These are phyloP conservation scores for Apostichopus parvimensis DNA, from an alignment of 35 echinoderm and acorn worm species.

Conservation along the genomic window DNA sequence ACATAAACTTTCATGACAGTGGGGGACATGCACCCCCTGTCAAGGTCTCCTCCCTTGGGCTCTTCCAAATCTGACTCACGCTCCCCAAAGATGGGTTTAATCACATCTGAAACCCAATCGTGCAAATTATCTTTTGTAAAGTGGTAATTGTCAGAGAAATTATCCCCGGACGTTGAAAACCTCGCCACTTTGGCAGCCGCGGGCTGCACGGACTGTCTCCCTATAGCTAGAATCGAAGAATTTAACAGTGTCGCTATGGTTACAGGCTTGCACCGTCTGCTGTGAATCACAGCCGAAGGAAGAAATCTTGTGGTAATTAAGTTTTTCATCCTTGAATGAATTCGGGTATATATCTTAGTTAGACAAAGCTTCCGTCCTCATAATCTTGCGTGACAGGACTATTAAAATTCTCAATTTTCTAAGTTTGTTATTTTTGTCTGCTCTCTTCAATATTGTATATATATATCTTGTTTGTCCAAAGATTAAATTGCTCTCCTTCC, in stretches of 20 bases:
- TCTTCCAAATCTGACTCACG: not conserved
- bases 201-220: not conserved
- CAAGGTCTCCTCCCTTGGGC: not conserved
- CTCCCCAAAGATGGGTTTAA: not conserved
- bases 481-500: no score
- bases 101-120: not conserved
- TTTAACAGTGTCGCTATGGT: not conserved
- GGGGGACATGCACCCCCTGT: no score
- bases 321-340: not conserved
- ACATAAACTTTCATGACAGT: no score
- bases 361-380: not conserved
- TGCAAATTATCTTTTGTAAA: not conserved
- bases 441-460: no score
- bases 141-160: not conserved
- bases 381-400: not conserved
- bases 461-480: no score
- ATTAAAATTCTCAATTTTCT: not conserved
- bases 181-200: not conserved
- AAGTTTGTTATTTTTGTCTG: no score
- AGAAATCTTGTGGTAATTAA: conserved; percentile 30
- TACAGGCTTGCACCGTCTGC: not conserved
- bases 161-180: not conserved
- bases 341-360: not conserved
- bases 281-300: conserved; percentile 1
- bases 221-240: not conserved